Percentiles rank a stretch among this genome's conserved stretches.
These are phyloP conservation scores for Ellobius talpinus DNA, from an alignment of 2,113 vertebrate species.

Conservation along the genomic window DNA sequence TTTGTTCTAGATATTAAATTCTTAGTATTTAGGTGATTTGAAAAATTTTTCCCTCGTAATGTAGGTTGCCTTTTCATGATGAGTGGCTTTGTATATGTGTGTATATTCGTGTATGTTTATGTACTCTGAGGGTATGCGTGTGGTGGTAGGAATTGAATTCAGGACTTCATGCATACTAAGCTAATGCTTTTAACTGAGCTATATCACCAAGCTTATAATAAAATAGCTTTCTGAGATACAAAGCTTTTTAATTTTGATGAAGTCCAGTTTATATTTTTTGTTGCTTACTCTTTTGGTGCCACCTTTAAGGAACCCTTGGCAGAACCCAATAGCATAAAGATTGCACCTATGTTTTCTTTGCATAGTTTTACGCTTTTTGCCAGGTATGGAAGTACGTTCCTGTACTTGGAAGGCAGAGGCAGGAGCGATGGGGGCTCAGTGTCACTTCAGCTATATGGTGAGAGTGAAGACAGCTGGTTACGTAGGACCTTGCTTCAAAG, in stretches of 20 bases:
- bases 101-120: background rate
- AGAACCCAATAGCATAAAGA: slow-evolving; percentile 19
- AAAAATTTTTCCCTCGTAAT: slow-evolving; percentile 9
- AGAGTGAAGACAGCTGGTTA: background rate
- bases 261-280: background rate
- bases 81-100: background rate
- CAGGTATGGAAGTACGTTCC: background rate
- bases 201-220: background rate
- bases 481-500: background rate
- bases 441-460: background rate
- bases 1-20: background rate
- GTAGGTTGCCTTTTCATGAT: background rate
- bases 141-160: background rate
- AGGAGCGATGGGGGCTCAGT: background rate
- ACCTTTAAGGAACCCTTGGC: background rate
- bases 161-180: background rate
- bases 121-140: background rate
- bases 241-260: background rate
- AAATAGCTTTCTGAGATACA: background rate
- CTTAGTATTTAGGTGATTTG: background rate
- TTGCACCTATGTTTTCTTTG: background rate
- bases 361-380: background rate
- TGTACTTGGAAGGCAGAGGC: background rate
- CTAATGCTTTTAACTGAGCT: background rate
- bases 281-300: background rate